A percentile compares a stretch with the other conserved stretches of the same genome.
Evolutionary conservation across 2,113 vertebrate genomes (phyloP).

Genomic region (Aythya baeri): DNA sequence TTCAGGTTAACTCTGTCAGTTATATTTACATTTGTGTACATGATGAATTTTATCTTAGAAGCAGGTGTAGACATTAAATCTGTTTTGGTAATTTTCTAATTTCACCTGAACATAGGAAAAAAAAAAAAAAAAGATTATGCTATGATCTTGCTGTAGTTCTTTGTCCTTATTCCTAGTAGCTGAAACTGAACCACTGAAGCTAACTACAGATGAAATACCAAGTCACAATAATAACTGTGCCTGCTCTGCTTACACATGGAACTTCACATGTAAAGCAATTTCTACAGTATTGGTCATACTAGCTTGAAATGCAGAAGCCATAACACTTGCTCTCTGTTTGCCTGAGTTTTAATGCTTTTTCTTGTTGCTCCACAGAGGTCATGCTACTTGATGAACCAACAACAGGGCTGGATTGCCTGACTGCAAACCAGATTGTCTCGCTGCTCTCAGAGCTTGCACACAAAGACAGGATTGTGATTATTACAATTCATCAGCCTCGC

Average conservation of each 20-base stretch:
- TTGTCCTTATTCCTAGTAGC: neutral
- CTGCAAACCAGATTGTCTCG: conserved; percentile 90
- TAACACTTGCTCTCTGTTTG: neutral
- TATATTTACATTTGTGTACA: neutral
- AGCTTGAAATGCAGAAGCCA: neutral
- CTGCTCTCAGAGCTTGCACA: conserved; percentile 86
- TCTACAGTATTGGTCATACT: neutral
- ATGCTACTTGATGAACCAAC: conserved; percentile 96
- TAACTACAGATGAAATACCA: neutral
- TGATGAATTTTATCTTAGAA: neutral
- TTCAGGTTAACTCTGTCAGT: neutral
- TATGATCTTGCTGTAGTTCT: neutral
- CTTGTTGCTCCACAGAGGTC: conserved; percentile 79
- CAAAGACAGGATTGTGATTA: conserved; percentile 88
- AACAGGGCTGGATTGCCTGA: conserved; percentile 94
- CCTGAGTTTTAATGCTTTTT: neutral
- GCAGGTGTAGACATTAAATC: neutral
- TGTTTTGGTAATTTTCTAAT: neutral
- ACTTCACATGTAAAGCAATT: neutral
- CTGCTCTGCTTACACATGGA: neutral
- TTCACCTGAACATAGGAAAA: neutral
- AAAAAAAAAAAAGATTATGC: neutral
- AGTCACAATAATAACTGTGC: neutral
- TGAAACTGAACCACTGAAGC: neutral
- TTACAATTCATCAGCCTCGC: conserved; percentile 96